Percentiles rank a stretch among this genome's conserved stretches.
Evolutionary conservation across 2,113 vertebrate species (phyloP).

Genomic region (Sclerurus mexicanus): DNA sequence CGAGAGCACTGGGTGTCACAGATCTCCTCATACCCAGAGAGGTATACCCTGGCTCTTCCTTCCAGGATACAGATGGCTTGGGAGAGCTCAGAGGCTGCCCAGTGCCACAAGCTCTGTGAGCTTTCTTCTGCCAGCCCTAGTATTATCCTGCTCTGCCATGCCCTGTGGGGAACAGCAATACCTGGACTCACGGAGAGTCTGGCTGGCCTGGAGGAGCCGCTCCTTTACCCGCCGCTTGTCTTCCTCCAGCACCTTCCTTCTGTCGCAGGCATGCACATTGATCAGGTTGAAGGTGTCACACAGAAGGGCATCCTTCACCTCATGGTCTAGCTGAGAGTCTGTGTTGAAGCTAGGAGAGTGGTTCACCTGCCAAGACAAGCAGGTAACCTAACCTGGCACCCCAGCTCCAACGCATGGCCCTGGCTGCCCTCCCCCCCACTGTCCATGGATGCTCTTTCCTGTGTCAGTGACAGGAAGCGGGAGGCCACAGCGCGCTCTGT

Average conservation of each 20-base stretch:
- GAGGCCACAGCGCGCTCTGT: neutral
- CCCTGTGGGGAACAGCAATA: neutral
- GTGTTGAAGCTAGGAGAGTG: constrained; percentile 83
- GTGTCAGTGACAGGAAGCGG: neutral
- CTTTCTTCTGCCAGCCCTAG: neutral
- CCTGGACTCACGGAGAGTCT: constrained; percentile 55
- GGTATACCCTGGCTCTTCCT: neutral
- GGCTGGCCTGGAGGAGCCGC: constrained; percentile 64
- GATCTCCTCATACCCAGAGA: neutral
- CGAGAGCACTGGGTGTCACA: neutral
- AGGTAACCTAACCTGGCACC: neutral
- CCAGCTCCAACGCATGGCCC: neutral
- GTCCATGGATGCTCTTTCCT: neutral
- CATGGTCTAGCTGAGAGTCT: constrained; percentile 72
- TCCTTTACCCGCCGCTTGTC: constrained; percentile 74
- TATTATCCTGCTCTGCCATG: neutral
- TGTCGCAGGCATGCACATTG: constrained; percentile 72
- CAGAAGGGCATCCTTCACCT: constrained; percentile 81
- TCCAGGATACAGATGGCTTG: neutral
- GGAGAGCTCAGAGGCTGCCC: neutral
- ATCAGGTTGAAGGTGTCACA: constrained; percentile 75
- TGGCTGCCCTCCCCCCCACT: rapidly evolving
- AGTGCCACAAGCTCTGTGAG: neutral
- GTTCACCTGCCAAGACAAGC: constrained; percentile 73
- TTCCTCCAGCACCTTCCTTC: constrained; percentile 73